phyloP scores from a whole-genome alignment of 2,888 invertebrate genomes.

The Harmothoe impar region DNA sequence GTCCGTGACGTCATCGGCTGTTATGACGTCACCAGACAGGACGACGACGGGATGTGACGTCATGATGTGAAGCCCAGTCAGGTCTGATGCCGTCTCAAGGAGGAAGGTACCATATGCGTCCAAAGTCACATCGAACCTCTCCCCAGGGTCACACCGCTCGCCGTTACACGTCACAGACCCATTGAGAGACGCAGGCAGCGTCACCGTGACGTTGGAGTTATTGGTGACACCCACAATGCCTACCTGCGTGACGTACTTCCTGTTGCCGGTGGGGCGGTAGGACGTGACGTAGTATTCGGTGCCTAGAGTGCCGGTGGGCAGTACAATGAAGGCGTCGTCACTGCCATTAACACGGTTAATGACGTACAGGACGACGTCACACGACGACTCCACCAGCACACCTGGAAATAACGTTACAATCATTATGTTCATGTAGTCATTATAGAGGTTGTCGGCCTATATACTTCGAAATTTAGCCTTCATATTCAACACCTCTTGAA shows the following conservation, averaged over 20 bases:
- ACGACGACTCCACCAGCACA: slow-evolving; percentile 40
- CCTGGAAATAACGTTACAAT: slow-evolving; percentile 26
- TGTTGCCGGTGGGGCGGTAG: slow-evolving; percentile 40
- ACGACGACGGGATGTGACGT: slow-evolving; percentile 43
- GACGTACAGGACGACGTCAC: slow-evolving; percentile 56
- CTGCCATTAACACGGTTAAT: slow-evolving; percentile 38
- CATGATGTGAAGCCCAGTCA: slow-evolving; percentile 36
- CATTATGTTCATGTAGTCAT: no score
- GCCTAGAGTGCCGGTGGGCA: slow-evolving; percentile 49
- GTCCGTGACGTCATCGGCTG: background rate
- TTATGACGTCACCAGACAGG: slow-evolving; percentile 31
- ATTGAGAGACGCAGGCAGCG: background rate
- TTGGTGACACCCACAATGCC: slow-evolving; percentile 49
- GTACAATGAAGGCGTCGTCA: slow-evolving; percentile 57
- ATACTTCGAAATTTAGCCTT: no score
- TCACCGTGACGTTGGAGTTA: slow-evolving; percentile 26
- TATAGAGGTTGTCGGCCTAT: no score
- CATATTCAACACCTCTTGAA: no score
- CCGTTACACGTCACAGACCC: background rate
- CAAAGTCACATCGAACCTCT: slow-evolving; percentile 17
- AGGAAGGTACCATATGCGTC: background rate
- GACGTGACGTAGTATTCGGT: slow-evolving; percentile 63
- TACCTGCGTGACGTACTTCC: slow-evolving; percentile 7
- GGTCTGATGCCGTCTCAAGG: slow-evolving; percentile 22
- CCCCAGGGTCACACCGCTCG: background rate